phyloP scores from a whole-genome alignment of 2,797 vertebrate genomes.

The Epinephelus malabaricus region DNA sequence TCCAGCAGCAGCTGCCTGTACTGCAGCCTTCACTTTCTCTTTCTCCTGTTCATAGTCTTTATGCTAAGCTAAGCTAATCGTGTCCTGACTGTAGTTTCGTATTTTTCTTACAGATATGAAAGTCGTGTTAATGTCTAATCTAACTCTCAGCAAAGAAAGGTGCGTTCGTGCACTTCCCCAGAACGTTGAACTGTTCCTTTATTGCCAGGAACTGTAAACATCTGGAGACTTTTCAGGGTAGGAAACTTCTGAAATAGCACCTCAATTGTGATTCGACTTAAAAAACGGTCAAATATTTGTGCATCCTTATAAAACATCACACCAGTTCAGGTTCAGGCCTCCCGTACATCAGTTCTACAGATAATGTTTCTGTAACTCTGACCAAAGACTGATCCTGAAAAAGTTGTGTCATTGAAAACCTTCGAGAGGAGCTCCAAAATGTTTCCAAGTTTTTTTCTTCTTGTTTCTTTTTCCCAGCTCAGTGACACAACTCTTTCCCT shows the following conservation, averaged over 20 bases:
- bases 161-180: background rate
- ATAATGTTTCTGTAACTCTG: constrained; percentile 1
- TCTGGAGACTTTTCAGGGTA: background rate
- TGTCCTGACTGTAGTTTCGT: too few species aligned
- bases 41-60: too few species aligned
- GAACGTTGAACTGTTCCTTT: background rate
- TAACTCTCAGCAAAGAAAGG: background rate
- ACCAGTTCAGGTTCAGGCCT: background rate
- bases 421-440: constrained; percentile 50
- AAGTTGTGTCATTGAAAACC: constrained; percentile 14
- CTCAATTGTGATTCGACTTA: background rate
- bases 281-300: too few species aligned
- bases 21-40: background rate
- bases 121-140: background rate
- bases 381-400: constrained; percentile 50
- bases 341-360: background rate
- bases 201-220: background rate
- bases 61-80: background rate
- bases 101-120: too few species aligned
- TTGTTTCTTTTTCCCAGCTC: background rate
- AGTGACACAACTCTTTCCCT: constrained; percentile 12
- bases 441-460: constrained; percentile 19
- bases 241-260: background rate
- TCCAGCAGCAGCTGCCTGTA: constrained; percentile 20
- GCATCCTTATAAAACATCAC: background rate